Base-by-base conservation (phyloP, 2,888 invertebrate genomes). In the Dromius quadrimaculatus region DNA sequence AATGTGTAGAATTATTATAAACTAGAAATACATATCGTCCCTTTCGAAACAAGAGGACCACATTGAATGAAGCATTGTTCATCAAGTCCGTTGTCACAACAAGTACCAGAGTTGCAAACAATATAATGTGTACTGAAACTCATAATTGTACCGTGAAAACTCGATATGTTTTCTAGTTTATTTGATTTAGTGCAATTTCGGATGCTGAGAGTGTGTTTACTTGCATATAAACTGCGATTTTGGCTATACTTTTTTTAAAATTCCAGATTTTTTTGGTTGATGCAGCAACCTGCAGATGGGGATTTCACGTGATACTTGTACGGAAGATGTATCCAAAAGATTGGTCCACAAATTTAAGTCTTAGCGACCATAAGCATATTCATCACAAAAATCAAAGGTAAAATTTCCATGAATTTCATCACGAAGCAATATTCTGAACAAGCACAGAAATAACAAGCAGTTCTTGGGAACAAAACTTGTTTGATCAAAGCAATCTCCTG, bases 101-200 rank as follows among this genome's bases (percentile, higher is more conserved):
- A n/a, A n/a, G 43, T 43, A 8, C 15, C 0, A 13, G 19, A 5
- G 2, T 9, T 15, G 11, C 17, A 59, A 9, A 59, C 19, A 19
- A 19, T 59, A 20, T n/a, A 36, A 20, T 15, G 43, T 15, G 43
- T 23, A 13, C n/a, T 13, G 19, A 9, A 59, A 59, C 59, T 59
- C 59, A 59, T 59, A 36, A 34, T 36, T 59, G 59, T 59, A 36
- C 20, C 59, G 36, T 59, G 59, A 36, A 59, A 36, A 19, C 59
- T 36, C 59, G 59, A 59, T 59, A 59, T 59, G 36, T 36, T 36
- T 19, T 34, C 20, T 36, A 36, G 59, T 59, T 59, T 59, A 59
- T 59, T 59, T 59, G 59, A 59, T 59, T 59, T 59, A 59, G 34
- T 59, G 36, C n/a, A 34, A 11, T 59, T 59, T 59, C 19, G 34